A percentile compares a stretch with the other conserved stretches of the same genome.
Conservation (phyloP, 1,140 invertebrate genomes). For the Melanaphis sacchari region DNA sequence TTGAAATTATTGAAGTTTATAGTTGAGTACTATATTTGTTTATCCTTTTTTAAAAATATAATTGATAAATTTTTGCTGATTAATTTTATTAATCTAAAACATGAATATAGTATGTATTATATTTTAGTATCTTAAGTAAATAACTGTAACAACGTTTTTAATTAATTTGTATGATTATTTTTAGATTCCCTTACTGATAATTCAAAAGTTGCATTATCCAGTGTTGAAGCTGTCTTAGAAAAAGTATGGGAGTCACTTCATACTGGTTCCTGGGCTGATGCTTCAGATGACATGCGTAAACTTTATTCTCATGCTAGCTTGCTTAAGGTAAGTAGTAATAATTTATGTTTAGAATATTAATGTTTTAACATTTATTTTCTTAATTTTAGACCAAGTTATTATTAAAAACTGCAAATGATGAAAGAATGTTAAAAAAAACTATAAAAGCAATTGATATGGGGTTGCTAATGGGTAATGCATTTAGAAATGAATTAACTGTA, state of each 20-base stretch:
- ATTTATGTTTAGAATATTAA: not conserved
- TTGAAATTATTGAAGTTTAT: not conserved
- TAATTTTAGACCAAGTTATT: slow-evolving; percentile 20
- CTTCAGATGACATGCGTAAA: slow-evolving; percentile 69
- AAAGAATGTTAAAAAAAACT: slow-evolving; percentile 65
- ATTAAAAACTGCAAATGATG: slow-evolving; percentile 37
- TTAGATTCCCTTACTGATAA: not conserved
- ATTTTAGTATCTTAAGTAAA: no score
- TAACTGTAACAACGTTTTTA: no score
- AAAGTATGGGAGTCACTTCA: slow-evolving; percentile 82
- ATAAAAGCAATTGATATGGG: slow-evolving; percentile 82
- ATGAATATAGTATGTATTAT: not conserved
- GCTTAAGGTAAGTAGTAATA: slow-evolving; percentile 66
- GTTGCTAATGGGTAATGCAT: slow-evolving; percentile 73
- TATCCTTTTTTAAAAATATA: no score
- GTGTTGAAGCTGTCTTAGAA: slow-evolving; percentile 70
- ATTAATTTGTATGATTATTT: not conserved
- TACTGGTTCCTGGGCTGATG: slow-evolving; percentile 84
- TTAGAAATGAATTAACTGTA: slow-evolving; percentile 58
- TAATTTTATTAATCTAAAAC: not conserved
- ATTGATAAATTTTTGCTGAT: no score
- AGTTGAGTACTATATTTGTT: not conserved
- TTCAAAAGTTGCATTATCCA: not conserved
- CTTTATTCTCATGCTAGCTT: slow-evolving; percentile 71
- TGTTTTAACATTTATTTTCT: not conserved